Percentiles rank a stretch among this genome's conserved stretches.
phyloP scores from a whole-genome alignment of 2,888 invertebrate genomes.

The Scelioninae gen. 2 region DNA sequence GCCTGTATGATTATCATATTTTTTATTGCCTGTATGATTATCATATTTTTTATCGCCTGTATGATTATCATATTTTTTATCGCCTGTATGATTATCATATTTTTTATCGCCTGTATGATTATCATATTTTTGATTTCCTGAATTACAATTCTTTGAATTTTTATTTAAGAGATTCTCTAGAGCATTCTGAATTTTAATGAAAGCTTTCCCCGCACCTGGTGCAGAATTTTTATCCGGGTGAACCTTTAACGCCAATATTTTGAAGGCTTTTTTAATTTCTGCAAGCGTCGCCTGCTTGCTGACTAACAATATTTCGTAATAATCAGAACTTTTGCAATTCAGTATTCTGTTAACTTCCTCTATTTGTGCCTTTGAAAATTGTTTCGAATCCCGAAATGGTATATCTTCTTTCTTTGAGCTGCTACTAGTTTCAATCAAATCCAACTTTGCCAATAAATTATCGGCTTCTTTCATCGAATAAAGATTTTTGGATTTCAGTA shows the following conservation, averaged over 20 bases:
- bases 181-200: no score
- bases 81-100: no score
- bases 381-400: not conserved
- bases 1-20: no score
- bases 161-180: no score
- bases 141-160: no score
- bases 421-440: not conserved
- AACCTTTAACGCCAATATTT: constrained; percentile 92
- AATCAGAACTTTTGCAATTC: constrained; percentile 85
- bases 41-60: no score
- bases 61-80: no score
- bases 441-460: constrained; percentile 69
- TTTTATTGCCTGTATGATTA: no score
- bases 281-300: constrained; percentile 90
- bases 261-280: constrained; percentile 93
- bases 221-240: constrained; percentile 99
- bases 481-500: constrained; percentile 79
- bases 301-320: constrained; percentile 94
- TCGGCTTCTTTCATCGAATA: constrained; percentile 90
- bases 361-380: constrained; percentile 78
- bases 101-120: no score
- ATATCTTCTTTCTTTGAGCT: constrained; percentile 1
- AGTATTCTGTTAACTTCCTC: constrained; percentile 79
- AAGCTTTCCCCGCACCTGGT: constrained; percentile 96
- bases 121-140: no score